These are phyloP conservation scores for Vombatus ursinus DNA, from an alignment of 2,113 vertebrate genomes.

Conservation along the genomic window DNA sequence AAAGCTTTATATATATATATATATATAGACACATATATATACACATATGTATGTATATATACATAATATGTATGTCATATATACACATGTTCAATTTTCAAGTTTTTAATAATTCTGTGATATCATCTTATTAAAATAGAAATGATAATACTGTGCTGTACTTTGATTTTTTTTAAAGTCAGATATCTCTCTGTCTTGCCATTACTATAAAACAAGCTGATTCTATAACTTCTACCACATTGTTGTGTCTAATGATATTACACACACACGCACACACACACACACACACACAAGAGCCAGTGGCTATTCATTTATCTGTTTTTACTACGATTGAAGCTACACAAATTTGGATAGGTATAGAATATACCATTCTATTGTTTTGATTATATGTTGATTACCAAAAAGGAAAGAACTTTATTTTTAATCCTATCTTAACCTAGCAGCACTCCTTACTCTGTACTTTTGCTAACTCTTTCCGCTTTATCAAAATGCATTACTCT, in stretches of 20 bases:
- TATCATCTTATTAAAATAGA: neutral
- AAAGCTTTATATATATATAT: neutral
- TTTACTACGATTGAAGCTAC: neutral
- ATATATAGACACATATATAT: too few relatives aligned
- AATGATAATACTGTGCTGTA: neutral
- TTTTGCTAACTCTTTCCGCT: neutral
- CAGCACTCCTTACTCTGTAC: neutral
- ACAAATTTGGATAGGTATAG: neutral
- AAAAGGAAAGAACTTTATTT: neutral
- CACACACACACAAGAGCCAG: neutral
- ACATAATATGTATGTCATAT: neutral
- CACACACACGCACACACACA: neutral
- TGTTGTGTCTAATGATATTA: neutral
- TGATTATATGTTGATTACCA: neutral
- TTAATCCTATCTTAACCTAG: neutral
- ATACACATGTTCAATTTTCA: neutral
- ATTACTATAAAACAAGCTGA: slow-evolving; percentile 9
- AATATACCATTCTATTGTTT: neutral
- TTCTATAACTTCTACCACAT: neutral
- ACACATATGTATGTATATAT: neutral
- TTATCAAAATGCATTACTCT: neutral
- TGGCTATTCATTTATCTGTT: neutral
- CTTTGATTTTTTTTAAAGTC: neutral
- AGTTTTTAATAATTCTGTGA: slow-evolving; percentile 1
- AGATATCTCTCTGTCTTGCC: neutral